Evolutionary conservation across 1,140 invertebrate genomes (phyloP).

Genomic region (Diuraphis noxia): DNA sequence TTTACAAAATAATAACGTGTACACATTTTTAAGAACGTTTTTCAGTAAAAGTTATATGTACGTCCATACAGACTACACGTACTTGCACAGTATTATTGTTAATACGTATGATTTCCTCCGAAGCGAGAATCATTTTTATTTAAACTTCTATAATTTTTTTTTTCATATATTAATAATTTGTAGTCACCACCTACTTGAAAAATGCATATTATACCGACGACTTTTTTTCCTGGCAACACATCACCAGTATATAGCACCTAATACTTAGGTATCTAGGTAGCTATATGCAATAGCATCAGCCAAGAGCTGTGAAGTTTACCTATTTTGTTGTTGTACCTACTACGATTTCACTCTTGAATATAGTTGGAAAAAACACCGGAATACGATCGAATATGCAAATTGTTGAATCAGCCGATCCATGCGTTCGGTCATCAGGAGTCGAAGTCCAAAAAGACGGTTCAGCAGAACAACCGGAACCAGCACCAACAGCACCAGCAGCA

Average conservation of each 20-base stretch:
- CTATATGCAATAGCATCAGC: not conserved
- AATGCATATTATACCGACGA: not conserved
- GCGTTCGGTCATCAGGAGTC: not conserved
- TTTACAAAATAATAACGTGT: not conserved
- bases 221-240: not conserved
- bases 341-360: not conserved
- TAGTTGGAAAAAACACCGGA: constrained; percentile 48
- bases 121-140: not conserved
- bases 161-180: not conserved
- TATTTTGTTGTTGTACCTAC: constrained; percentile 8
- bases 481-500: not conserved
- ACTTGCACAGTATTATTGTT: too few species aligned
- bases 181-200: not conserved
- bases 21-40: not conserved
- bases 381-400: constrained; percentile 50
- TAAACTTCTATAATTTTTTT: not conserved
- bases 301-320: too few species aligned
- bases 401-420: constrained; percentile 26
- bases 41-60: not conserved
- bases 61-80: too few species aligned
- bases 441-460: not conserved
- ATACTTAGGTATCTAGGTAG: not conserved
- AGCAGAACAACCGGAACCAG: not conserved
- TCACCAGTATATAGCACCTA: not conserved
- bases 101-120: too few species aligned